Base-by-base conservation (phyloP, 1,140 invertebrate genomes). In the Lineus longissimus region DNA sequence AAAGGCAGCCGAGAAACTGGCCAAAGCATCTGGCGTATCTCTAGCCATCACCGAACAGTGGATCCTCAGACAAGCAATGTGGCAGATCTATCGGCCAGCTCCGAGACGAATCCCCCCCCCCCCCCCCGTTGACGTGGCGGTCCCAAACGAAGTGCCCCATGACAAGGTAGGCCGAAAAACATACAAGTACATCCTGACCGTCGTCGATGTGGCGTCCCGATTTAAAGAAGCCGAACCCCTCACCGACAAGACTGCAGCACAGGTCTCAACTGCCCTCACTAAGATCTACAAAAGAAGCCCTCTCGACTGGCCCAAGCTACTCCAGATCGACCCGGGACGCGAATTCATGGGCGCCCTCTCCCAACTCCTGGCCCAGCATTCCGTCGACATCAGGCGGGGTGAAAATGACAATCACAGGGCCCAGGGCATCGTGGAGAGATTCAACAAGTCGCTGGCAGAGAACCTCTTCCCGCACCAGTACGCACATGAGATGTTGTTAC, bases 151-250 rank as follows among this genome's bases (percentile, higher is more conserved):
- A 41, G 62, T 69, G 1, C 69, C 62, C 15, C 67, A 67, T 36
- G 67, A 71, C 36, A 30, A 15, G 15, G 61, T 63, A 2, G 59
- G 45, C 11, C 25, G 59, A 1, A 29, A 30, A 23, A 70, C 59
- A 27, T 68, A 62, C 36, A 65, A 58, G 47, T 70, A 68, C 59
- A 61, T 58, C 2, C 45, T 68, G 45, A 68, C 63, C 11, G 40
- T 65, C 0, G 66, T 67, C 40, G 68, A 70, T 62, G 30, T 67
- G 2, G 65, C 63, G 33, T 29, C 17, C 15, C 47, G 68, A 1
- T 68, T 33, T 47, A 67, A 70, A 61, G 69, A 59, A 25, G 66
- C 66, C 29, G 62, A 66, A 33, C 63, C 67, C 0, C 29, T 71
- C 40, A 63, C 67, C 0, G 31, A 23, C 1, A 63, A 71, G 36